Evolutionary conservation across 2,113 vertebrate species (phyloP), one percentile per base, ranked within the genome.

Genomic region (Psittacula cyanocephala): DNA sequence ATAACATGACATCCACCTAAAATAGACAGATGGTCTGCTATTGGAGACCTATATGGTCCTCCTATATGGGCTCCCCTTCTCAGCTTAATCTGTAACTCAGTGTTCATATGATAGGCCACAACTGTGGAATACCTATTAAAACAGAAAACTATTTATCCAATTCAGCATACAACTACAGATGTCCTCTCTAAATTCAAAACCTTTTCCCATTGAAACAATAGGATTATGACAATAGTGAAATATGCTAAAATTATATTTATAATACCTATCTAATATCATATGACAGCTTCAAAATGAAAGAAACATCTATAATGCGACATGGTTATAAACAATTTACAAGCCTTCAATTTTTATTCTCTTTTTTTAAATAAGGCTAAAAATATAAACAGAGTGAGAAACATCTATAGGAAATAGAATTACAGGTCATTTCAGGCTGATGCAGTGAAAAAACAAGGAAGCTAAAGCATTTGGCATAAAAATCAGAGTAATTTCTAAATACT

Each of bases 331-430:
- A 72, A 76, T 17, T 70, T 41, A 71, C 8, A 91, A 91, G 68
- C 90, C 7, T 53, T 82, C 7, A 15, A 11, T 53, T 47, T 79
- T 93, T 69, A 41, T 87, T 81, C 47, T 81, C 37, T 27, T 10
- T 49, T 92, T 96, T 88, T 63, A 81, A 94, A 81, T 74, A 89
- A 91, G 78, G 67, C 60, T 74, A 89, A 86, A 41, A 88, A 78
- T 17, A 11, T 63, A 94, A 85, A 25, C 20, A 88, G n/a, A 88
- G n/a, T 39, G 28, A 76, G 75, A 96, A 93, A 79, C 17, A 28
- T 52, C 9, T 31, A 46, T 12, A 84, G 50, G 44, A 88, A 44
- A 74, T 10, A 88, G 68, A 88, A 94, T 90, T 95, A 70, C 69
- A 92, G 19, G 31, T 75, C 64, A 78, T 80, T 95, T 81, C 19